These are phyloP conservation scores for Pseudomyrmex dendroicus DNA, from an alignment of 1,140 invertebrate genomes.

Conservation along the genomic window DNA sequence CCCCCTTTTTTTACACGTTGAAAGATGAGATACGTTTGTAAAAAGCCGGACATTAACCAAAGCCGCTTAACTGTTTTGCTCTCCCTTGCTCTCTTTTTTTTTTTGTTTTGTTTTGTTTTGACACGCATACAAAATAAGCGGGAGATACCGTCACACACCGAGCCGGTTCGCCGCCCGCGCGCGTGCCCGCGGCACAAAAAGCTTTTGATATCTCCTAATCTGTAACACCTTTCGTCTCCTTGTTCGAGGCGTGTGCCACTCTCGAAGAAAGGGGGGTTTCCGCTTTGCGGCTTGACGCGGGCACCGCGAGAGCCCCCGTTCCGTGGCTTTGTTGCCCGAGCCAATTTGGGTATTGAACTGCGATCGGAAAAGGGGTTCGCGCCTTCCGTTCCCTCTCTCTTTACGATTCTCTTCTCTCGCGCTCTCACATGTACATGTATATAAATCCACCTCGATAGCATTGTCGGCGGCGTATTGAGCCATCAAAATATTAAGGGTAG, in stretches of 20 bases:
- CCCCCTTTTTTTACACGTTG: neutral
- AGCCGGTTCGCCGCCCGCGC: slow-evolving; percentile 18
- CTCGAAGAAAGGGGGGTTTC: slow-evolving; percentile 61
- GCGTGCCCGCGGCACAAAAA: slow-evolving; percentile 52
- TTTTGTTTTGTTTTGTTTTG: neutral
- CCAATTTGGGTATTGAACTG: slow-evolving; percentile 83
- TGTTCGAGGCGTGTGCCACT: slow-evolving; percentile 70
- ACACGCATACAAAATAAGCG: neutral
- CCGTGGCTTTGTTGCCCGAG: slow-evolving; percentile 73
- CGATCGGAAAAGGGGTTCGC: slow-evolving; percentile 74
- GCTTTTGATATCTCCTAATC: slow-evolving; percentile 77
- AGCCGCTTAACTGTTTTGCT: no score
- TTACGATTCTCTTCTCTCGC: slow-evolving; percentile 38
- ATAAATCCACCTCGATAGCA: slow-evolving; percentile 77
- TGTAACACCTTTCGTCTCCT: slow-evolving; percentile 80
- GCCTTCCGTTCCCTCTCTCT: slow-evolving; percentile 27
- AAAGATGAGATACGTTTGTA: neutral
- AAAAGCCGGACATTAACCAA: no score
- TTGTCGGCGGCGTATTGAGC: slow-evolving; percentile 81
- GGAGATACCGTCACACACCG: neutral
- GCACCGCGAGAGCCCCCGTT: slow-evolving; percentile 8
- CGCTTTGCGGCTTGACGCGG: slow-evolving; percentile 61
- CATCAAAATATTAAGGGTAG: slow-evolving; percentile 82
- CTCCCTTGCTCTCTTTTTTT: no score
- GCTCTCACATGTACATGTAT: slow-evolving; percentile 15